These are phyloP conservation scores for Sibirionetta formosa DNA, from an alignment of 2,797 vertebrate species.

Conservation along the genomic window DNA sequence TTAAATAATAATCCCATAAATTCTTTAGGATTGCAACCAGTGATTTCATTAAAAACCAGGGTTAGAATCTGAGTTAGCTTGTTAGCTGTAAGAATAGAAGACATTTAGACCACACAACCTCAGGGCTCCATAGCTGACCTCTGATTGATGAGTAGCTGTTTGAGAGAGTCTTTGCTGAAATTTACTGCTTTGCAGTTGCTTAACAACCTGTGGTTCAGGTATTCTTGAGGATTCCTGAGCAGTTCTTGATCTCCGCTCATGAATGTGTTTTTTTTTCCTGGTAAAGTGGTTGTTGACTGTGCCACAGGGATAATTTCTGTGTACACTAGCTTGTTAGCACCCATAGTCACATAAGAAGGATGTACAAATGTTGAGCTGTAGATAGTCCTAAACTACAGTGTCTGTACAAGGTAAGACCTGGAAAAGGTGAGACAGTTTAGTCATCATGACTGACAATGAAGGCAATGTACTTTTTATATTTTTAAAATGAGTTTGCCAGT, in stretches of 20 bases:
- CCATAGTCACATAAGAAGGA: not conserved
- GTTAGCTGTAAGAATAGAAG: not conserved
- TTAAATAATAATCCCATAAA: slow-evolving; percentile 2
- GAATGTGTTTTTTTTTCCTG: not conserved
- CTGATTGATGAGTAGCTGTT: not conserved
- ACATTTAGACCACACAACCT: not conserved
- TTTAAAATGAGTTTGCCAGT: not conserved
- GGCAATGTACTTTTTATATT: not conserved
- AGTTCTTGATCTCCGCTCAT: not conserved
- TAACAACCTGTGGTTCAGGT: not conserved
- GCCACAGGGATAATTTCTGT: not conserved
- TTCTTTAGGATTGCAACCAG: not conserved
- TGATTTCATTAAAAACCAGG: not conserved
- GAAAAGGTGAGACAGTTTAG: not conserved
- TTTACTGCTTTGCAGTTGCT: not conserved
- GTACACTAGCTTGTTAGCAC: not conserved
- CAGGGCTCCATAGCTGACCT: not conserved
- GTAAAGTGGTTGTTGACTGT: not conserved
- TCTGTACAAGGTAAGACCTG: not conserved
- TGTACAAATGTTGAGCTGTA: not conserved
- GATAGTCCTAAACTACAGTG: fast-evolving
- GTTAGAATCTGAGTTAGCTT: not conserved
- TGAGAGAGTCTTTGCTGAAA: not conserved
- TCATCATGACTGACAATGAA: fast-evolving
- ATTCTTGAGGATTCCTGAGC: not conserved